Percentiles rank a stretch among this genome's conserved stretches.
phyloP scores from a whole-genome alignment of 2,888 invertebrate genomes.

The Noctua janthe region DNA sequence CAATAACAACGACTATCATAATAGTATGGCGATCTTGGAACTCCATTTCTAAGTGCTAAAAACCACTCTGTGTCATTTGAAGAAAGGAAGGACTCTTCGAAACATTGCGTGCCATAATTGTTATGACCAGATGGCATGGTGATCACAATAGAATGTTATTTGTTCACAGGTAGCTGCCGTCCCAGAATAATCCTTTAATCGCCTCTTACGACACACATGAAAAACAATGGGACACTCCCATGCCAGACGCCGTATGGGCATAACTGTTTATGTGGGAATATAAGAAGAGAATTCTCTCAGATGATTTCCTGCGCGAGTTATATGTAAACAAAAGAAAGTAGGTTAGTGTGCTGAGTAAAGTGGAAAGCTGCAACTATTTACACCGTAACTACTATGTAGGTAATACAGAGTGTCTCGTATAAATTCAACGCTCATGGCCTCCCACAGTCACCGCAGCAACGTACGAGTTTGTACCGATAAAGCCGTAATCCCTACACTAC shows the following conservation, averaged over 20 bases:
- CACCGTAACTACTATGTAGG: constrained; percentile 5
- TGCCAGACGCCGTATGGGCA: constrained; percentile 19
- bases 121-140: constrained; percentile 24
- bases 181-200: constrained; percentile 48
- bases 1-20: neutral
- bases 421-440: constrained; percentile 23
- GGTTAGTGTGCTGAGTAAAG: constrained; percentile 37
- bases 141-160: constrained; percentile 51
- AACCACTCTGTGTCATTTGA: constrained; percentile 9
- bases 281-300: constrained; percentile 36
- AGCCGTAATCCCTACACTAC: neutral
- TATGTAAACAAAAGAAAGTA: constrained; percentile 44
- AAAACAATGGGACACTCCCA: constrained; percentile 49
- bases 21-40: neutral
- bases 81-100: constrained; percentile 4
- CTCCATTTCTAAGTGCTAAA: neutral
- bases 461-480: constrained; percentile 17
- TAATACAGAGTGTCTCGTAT: constrained; percentile 2
- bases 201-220: constrained; percentile 50
- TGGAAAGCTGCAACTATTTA: constrained; percentile 26
- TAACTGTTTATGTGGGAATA: constrained; percentile 47
- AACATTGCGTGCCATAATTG: constrained; percentile 31
- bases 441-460: constrained; percentile 19
- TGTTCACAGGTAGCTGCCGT: constrained; percentile 45
- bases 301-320: constrained; percentile 24